Evolutionary conservation across 2,888 invertebrate genomes (phyloP), one percentile per base, ranked within the genome.

Genomic region (Ypsolopha sequella): DNA sequence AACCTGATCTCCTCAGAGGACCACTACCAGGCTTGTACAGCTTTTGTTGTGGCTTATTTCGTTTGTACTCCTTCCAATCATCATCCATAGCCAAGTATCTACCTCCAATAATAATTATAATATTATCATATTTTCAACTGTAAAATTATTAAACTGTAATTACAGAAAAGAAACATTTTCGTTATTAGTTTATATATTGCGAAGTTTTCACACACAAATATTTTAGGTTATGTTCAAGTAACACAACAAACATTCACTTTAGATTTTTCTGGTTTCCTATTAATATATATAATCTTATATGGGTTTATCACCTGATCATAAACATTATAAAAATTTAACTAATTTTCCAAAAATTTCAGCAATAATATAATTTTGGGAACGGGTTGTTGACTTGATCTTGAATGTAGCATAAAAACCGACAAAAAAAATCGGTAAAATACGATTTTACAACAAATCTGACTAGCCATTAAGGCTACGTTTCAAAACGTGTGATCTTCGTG

Each of bases 21-120:
- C 93, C 93, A 86, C 93, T 92, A 62, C 93, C 93, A 70, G 93
- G 93, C 72, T 89, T 90, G 66, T 94, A 93, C 57, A 93, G 82
- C 76, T 89, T 89, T 78, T 91, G 90, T 68, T 90, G 90, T 64
- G 91, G 91, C 79, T 91, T 91, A 72, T 89, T 89, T 75, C 87
- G 89, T 85, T 80, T 87, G 62, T 81, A 87, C 60, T 89, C 88
- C 72, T 84, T 88, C 68, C 66, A 87, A 64, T 84, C 86, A 85
- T 84, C 85, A 84, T 85, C 87, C 87, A 87, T 88, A 81, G 62
- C 84, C 81, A 72, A 39, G 39, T 39, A n/a, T n/a, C 9, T n/a
- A 39, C 10, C 9, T 39, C 39, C 9, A 9, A 39, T 39, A 11
- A 39, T n/a, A 39, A 6, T 39, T n/a, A 39, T 39, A 24, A 24